Evolutionary conservation across 2,888 invertebrate species (phyloP).

Genomic region (Cheilosia pagana): DNA sequence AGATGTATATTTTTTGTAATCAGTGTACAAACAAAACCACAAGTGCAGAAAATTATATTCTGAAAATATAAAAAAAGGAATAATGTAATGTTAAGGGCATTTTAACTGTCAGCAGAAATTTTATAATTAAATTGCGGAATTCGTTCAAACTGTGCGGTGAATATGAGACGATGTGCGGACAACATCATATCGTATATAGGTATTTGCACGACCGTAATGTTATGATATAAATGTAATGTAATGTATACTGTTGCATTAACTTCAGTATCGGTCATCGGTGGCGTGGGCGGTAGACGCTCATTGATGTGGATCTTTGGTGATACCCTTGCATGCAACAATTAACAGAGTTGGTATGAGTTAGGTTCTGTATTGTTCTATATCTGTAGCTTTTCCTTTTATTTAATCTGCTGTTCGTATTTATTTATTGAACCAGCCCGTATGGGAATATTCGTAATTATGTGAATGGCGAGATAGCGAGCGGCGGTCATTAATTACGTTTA

Average conservation of each 20-base stretch:
- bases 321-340: conserved; percentile 32
- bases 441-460: conserved; percentile 50
- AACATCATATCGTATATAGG: conserved; percentile 4
- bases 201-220: not conserved
- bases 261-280: not conserved
- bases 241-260: conserved; percentile 28
- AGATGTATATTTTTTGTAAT: conserved; percentile 17
- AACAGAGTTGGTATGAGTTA: conserved; percentile 12
- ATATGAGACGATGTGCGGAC: conserved; percentile 27
- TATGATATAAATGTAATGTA: not conserved
- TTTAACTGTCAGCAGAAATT: conserved; percentile 52
- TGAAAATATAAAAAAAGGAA: conserved; percentile 28
- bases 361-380: conserved; percentile 32
- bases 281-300: conserved; percentile 11
- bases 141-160: conserved; percentile 35
- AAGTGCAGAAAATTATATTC: conserved; percentile 50
- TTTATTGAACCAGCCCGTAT: conserved; percentile 28
- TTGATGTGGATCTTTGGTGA: conserved; percentile 24
- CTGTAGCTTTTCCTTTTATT: conserved; percentile 4
- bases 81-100: conserved; percentile 16
- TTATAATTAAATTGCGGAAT: conserved; percentile 59
- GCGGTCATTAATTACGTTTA: conserved; percentile 51
- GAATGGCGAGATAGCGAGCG: conserved; percentile 34
- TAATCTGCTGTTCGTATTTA: conserved; percentile 12
- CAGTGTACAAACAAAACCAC: conserved; percentile 36